Evolutionary conservation across 2,888 invertebrate genomes (phyloP).

Genomic region (Mechanitis mazaeus): DNA sequence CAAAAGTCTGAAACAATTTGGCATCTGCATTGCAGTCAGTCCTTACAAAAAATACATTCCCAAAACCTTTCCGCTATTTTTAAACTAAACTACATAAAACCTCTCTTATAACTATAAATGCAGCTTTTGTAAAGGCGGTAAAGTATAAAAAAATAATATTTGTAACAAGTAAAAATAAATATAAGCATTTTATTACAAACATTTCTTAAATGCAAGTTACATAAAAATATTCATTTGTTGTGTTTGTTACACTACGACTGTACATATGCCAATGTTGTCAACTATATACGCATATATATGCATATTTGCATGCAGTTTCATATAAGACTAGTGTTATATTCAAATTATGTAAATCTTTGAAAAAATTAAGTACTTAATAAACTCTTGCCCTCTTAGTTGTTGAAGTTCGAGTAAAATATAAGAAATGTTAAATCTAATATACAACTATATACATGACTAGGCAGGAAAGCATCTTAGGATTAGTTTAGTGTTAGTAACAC

Average conservation of each 20-base stretch:
- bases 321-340: neutral
- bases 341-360: too few species aligned
- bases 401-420: neutral
- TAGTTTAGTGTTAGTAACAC: slow-evolving; percentile 36
- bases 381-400: too few species aligned
- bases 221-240: slow-evolving; percentile 9
- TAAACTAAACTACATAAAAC: slow-evolving; percentile 22
- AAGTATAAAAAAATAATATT: slow-evolving; percentile 18
- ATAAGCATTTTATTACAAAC: slow-evolving; percentile 14
- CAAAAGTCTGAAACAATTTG: slow-evolving; percentile 29
- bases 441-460: slow-evolving; percentile 42
- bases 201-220: neutral
- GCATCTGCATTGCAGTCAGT: slow-evolving; percentile 32
- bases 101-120: slow-evolving; percentile 8
- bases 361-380: too few species aligned
- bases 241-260: neutral
- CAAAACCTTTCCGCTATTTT: slow-evolving; percentile 19
- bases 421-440: slow-evolving; percentile 21
- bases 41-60: slow-evolving; percentile 32
- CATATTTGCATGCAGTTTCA: too few species aligned
- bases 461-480: slow-evolving; percentile 42
- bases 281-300: too few species aligned
- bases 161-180: slow-evolving; percentile 18
- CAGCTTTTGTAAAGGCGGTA: slow-evolving; percentile 13
- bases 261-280: neutral